phyloP scores from a whole-genome alignment of 2,888 invertebrate genomes.

The Morpho achilles region DNA sequence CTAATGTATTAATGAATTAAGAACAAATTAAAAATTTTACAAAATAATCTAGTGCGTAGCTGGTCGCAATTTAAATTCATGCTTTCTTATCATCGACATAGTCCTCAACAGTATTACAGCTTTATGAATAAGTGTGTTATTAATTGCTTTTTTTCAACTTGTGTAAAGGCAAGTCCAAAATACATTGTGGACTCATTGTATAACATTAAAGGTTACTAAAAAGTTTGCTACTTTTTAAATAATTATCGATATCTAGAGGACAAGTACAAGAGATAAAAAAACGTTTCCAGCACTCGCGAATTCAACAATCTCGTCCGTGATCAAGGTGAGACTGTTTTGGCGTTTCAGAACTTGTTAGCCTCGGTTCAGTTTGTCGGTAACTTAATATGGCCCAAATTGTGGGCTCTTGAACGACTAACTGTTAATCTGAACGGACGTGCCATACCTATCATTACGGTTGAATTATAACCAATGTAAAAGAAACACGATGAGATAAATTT shows the following conservation, averaged over 20 bases:
- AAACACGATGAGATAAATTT: not conserved
- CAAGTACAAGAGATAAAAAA: not conserved
- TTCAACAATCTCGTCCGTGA: constrained; percentile 10
- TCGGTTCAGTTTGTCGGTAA: constrained; percentile 8
- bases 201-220: not conserved
- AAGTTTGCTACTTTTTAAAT: not conserved
- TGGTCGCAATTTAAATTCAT: no score
- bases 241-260: constrained; percentile 2
- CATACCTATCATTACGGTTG: no score
- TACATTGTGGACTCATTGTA: no score
- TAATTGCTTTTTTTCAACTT: no score
- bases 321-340: constrained; percentile 11
- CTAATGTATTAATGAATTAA: no score
- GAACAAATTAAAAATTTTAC: no score
- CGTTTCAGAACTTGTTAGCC: constrained; percentile 7
- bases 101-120: no score
- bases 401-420: constrained; percentile 11
- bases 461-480: not conserved
- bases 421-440: constrained; percentile 7
- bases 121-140: no score
- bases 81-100: no score
- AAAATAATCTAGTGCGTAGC: no score
- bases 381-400: constrained; percentile 2
- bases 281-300: not conserved
- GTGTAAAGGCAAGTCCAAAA: no score